Evolutionary conservation across 2,888 invertebrate genomes (phyloP), one percentile per base, ranked within the genome.

Genomic region (Pasiphila rectangulata): DNA sequence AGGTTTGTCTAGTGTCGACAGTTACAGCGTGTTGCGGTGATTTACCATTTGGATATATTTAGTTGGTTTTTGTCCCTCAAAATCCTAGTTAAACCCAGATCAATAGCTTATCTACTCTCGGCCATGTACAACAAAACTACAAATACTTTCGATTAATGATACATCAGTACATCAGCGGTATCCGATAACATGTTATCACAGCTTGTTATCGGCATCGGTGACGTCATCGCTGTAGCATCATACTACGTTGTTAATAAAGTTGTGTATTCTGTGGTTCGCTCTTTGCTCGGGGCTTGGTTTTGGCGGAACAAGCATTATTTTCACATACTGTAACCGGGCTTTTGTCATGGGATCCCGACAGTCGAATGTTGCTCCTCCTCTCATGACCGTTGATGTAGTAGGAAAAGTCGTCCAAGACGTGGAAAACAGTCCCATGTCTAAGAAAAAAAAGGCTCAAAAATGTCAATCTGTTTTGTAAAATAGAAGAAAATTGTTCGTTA

Each of bases 111-210:
- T 30, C 42, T 10, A 2, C 6, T 3, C 47, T 49, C 41, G 25
- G 27, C 38, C 4, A 30, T 51, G 61, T 59, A 61, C 49, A 64
- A 63, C 59, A 68, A 62, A 67, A 64, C 64, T 64, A 70, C 70
- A 71, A 75, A 78, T 73, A 71, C 67, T 69, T 75, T 79, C 83
- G 83, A 83, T 85, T 85, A 85, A 79, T 69, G 78, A 72, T 75
- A 78, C 83, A 83, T 83, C 80, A 83, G 68, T 74, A 77, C 82
- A 83, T 83, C 79, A 83, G 68, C 37, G 61, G 61, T 80, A 83
- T 80, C 82, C 63, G 84, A 83, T 83, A 81, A 59, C 34, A 21
- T 17, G 62, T 56, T 76, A 69, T 56, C 57, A 4, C 20, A 27
- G 13, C 30, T 16, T 16, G 61, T 58, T 76, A 70, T 67, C 67